phyloP scores from a whole-genome alignment of 37 sponge, comb jelly and placozoan species.

The Theonella swinhoei region DNA sequence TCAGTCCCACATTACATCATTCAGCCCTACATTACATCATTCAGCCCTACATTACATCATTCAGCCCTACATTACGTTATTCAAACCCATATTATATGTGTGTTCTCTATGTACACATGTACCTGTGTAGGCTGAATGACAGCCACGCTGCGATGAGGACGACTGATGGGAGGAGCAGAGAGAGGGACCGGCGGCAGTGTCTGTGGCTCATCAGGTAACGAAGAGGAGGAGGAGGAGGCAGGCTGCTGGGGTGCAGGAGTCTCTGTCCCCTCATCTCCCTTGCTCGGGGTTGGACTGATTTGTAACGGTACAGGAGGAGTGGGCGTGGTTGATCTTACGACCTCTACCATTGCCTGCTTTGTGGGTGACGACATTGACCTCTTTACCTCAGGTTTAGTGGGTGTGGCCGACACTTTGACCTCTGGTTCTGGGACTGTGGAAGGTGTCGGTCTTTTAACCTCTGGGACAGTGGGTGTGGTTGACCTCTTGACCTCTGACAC shows the following conservation, averaged over 20 bases:
- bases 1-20: too few relatives aligned
- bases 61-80: too few relatives aligned
- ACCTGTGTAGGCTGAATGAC: slow-evolving; percentile 26
- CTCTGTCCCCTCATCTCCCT: too few relatives aligned
- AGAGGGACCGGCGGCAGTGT: neutral
- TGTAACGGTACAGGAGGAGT: neutral
- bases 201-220: too few relatives aligned
- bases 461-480: neutral
- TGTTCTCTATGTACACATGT: too few relatives aligned
- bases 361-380: neutral
- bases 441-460: neutral
- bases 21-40: too few relatives aligned
- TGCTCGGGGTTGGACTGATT: too few relatives aligned
- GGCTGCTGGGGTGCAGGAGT: too few relatives aligned
- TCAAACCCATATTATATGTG: too few relatives aligned
- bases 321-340: neutral
- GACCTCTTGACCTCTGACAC: neutral
- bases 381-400: neutral
- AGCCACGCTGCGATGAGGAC: slow-evolving; percentile 2
- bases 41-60: too few relatives aligned
- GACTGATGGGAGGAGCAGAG: neutral
- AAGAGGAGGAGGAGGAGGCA: too few relatives aligned
- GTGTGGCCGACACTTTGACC: neutral
- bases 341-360: neutral
- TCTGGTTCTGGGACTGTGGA: neutral